Evolutionary conservation across 1,140 invertebrate species (phyloP).

Genomic region (Marisa cornuarietis): DNA sequence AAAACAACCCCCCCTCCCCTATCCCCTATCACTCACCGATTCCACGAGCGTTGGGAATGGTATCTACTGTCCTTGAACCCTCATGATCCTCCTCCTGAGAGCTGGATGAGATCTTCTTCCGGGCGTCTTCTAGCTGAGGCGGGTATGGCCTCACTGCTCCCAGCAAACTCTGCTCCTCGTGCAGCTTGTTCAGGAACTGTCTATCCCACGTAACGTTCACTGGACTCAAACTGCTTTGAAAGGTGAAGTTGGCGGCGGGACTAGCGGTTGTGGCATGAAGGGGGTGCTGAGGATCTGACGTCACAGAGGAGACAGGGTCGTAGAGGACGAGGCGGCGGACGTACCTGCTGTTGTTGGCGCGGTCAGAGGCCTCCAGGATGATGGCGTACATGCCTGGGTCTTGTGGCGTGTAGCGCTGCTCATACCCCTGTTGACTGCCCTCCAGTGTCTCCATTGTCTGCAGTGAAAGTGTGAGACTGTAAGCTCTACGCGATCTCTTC

Average conservation of each 20-base stretch:
- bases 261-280: constrained; percentile 23
- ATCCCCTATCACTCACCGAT: constrained; percentile 26
- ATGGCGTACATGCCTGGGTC: constrained; percentile 36
- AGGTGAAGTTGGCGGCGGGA: constrained; percentile 17
- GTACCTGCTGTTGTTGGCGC: constrained; percentile 41
- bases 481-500: too few relatives aligned
- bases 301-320: constrained; percentile 33
- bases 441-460: not conserved
- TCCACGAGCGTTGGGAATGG: constrained; percentile 31
- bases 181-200: constrained; percentile 25
- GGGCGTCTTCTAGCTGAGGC: constrained; percentile 16
- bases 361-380: constrained; percentile 36
- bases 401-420: constrained; percentile 22
- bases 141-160: constrained; percentile 24
- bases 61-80: constrained; percentile 21
- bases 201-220: not conserved
- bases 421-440: not conserved
- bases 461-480: too few relatives aligned
- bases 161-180: constrained; percentile 25
- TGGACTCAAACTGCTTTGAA: constrained; percentile 22
- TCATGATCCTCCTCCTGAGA: constrained; percentile 19
- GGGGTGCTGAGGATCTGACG: constrained; percentile 11
- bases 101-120: not conserved
- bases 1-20: too few relatives aligned
- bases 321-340: constrained; percentile 34